Conservation (phyloP, 2,113 vertebrate genomes). For the Capricornis sumatraensis region DNA sequence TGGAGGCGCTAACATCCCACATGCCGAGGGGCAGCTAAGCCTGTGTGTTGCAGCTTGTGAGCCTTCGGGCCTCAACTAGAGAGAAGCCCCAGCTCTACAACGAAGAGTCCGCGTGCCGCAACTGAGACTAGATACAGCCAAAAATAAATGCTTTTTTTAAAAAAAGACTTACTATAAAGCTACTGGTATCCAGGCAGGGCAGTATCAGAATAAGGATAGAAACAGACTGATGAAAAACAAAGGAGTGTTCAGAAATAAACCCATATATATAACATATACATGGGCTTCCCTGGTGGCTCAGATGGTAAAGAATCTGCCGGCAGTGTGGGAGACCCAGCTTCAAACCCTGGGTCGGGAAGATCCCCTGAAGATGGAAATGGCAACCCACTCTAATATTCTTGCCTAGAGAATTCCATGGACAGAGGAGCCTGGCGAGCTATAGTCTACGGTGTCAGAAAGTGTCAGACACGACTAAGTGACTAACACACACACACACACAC, state of each 20-base stretch:
- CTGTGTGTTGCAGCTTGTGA: not conserved
- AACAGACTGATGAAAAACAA: not conserved
- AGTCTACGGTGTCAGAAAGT: not conserved
- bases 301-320: rapidly evolving
- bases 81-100: not conserved
- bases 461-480: not conserved
- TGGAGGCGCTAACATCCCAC: not conserved
- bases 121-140: not conserved
- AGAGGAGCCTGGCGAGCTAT: not conserved
- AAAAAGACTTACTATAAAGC: not conserved
- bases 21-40: rapidly evolving
- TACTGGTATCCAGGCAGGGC: not conserved
- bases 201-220: not conserved
- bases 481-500: not conserved
- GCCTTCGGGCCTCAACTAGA: not conserved
- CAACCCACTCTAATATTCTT: not conserved
- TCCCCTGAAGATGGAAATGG: not conserved
- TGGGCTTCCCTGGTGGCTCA: not conserved
- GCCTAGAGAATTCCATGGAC: not conserved
- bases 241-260: not conserved
- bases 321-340: not conserved
- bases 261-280: not conserved
- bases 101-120: rapidly evolving
- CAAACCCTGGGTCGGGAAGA: not conserved
- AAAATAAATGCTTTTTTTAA: not conserved